Evolutionary conservation across 2,888 invertebrate genomes (phyloP).

Genomic region (Hermaeophaga mercurialis): DNA sequence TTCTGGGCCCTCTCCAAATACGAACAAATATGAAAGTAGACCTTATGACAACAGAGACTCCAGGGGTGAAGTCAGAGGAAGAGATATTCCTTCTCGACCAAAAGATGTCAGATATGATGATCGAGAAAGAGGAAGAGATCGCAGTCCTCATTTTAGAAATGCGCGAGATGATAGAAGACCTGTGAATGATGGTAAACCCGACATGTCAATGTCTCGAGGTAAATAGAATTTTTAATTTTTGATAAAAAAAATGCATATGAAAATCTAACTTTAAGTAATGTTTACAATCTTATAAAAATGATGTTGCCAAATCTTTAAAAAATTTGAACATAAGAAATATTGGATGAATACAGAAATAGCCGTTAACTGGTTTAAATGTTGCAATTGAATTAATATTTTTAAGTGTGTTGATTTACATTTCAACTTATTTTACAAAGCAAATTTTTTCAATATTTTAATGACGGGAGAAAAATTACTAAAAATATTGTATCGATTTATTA

Average conservation of each 20-base stretch:
- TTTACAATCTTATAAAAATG: no score
- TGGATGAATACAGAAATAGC: no score
- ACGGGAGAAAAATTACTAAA: no score
- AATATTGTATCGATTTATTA: no score
- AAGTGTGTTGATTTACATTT: no score
- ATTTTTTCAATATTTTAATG: no score
- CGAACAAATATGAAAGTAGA: slow-evolving; percentile 37
- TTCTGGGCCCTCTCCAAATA: slow-evolving; percentile 36
- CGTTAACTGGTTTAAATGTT: no score
- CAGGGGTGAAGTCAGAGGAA: slow-evolving; percentile 22
- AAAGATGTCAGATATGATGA: slow-evolving; percentile 50
- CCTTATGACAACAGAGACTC: slow-evolving; percentile 42
- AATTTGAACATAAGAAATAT: no score
- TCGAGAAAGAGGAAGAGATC: slow-evolving; percentile 46
- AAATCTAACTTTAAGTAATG: not conserved
- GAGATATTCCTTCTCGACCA: slow-evolving; percentile 31
- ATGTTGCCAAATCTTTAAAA: no score
- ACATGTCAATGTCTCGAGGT: slow-evolving; percentile 45
- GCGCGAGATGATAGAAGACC: slow-evolving; percentile 46
- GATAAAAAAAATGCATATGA: slow-evolving; percentile 1
- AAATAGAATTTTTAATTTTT: slow-evolving; percentile 50
- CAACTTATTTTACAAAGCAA: no score
- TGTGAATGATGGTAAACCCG: slow-evolving; percentile 42
- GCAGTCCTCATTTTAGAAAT: slow-evolving; percentile 50
- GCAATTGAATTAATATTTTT: no score